Conservation (phyloP, 2,888 invertebrate species). For the Druceiella hillmani region DNA sequence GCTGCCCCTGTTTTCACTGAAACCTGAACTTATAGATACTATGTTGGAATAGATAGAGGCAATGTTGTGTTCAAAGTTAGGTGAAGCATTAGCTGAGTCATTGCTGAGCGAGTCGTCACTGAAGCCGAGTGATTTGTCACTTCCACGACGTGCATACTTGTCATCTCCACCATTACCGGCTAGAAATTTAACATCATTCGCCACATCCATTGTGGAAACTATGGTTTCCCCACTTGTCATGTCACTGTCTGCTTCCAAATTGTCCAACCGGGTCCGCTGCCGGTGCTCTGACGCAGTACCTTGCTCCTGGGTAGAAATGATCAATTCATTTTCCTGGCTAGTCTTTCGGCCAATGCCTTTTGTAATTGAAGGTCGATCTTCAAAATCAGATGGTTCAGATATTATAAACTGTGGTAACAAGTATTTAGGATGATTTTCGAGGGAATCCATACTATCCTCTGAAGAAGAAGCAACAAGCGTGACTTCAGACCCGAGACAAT, state of each 20-base stretch:
- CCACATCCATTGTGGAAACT: conserved; percentile 32
- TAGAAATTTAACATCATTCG: conserved; percentile 28
- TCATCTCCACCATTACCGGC: conserved; percentile 30
- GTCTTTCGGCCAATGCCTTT: conserved; percentile 69
- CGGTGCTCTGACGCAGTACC: not conserved
- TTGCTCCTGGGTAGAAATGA: not conserved
- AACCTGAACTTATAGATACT: conserved; percentile 55
- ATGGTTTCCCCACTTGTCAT: conserved; percentile 25
- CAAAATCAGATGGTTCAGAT: conserved; percentile 63
- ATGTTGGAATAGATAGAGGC: conserved; percentile 49
- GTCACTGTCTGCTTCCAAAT: not conserved
- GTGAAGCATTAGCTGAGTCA: conserved; percentile 53
- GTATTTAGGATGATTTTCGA: conserved; percentile 53
- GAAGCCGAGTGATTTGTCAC: conserved; percentile 64
- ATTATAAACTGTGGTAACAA: conserved; percentile 61
- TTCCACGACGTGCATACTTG: conserved; percentile 56
- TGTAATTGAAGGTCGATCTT: conserved; percentile 73
- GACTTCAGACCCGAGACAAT: conserved; percentile 81
- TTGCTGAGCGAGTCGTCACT: conserved; percentile 71
- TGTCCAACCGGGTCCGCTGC: not conserved
- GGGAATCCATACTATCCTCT: conserved; percentile 63
- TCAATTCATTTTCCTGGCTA: conserved; percentile 56
- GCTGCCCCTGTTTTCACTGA: conserved; percentile 51
- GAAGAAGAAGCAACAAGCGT: conserved; percentile 75
- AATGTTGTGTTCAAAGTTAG: conserved; percentile 48